Base-by-base conservation (phyloP, 2,113 vertebrate species). In the Phocoena phocoena region DNA sequence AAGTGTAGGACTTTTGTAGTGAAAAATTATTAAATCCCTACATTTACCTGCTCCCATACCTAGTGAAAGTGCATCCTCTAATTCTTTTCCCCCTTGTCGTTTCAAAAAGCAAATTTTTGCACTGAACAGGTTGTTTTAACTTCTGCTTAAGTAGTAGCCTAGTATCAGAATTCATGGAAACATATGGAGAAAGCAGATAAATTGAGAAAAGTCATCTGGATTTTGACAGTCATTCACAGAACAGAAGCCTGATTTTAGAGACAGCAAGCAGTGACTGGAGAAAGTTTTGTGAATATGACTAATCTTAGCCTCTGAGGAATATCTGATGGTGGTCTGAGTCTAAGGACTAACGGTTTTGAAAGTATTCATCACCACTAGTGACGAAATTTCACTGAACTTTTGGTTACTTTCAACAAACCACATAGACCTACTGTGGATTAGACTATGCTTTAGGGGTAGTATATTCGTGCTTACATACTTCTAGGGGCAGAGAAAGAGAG, bases 381-480 rank as follows among this genome's bases (percentile, higher is more conserved):
- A 91, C 1, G 26, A 88, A 77, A 88, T 80, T 63, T 94, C 91
- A 90, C 85, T 94, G 63, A 2, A 55, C 3, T 12, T 91, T 36
- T 95, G 96, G 95, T 97, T 95, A 92, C 95, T 95, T 83, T 97
- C 88, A 94, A 20, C 79, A 95, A 97, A 97, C 97, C 96, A 97
- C 96, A 96, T 2, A 91, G 83, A 73, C 55, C 36, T 12, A 44
- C 79, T 33, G 67, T 88, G 83, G 31, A 85, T 79, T 63, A 18
- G 53, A 62, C 15, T 60, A 1, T 70, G 44, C 28, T 2, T 47
- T 7, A n/a, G 13, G 74, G 73, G 31, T 20, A 11, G 20, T 11
- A 1, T 8, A 47, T 90, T 44, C 8, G 1, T 33, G 21, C 33
- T 26, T 38, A 80, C 53, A 80, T 53, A 58, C 20, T 53, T 15